phyloP scores from a whole-genome alignment of 2,888 invertebrate species.

The Pyrrhia umbra region DNA sequence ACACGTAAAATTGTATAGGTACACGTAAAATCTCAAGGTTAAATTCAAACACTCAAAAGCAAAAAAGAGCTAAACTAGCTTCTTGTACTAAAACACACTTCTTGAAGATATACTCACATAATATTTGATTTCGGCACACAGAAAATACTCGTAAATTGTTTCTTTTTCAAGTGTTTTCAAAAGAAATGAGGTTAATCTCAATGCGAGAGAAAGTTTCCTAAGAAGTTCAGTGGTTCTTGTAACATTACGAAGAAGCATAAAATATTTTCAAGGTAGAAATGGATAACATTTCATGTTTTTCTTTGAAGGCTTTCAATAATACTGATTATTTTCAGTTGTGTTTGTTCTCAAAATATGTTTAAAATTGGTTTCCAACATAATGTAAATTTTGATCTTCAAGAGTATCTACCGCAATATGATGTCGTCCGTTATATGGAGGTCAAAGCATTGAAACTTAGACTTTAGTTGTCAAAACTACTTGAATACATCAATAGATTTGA shows the following conservation, averaged over 20 bases:
- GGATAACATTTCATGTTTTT: constrained; percentile 8
- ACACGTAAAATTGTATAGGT: no score
- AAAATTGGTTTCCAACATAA: no score
- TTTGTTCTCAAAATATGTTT: neutral
- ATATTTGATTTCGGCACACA: constrained; percentile 14
- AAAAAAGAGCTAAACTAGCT: constrained; percentile 1
- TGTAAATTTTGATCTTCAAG: neutral
- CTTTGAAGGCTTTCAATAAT: neutral
- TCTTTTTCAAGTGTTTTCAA: constrained; percentile 10
- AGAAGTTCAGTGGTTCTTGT: constrained; percentile 26
- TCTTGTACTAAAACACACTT: neutral
- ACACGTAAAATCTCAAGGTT: no score
- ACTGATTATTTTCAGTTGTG: constrained; percentile 1
- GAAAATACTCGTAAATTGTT: constrained; percentile 33
- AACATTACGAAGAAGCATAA: constrained; percentile 16
- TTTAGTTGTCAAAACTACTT: neutral
- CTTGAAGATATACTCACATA: constrained; percentile 4
- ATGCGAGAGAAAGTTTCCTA: constrained; percentile 29
- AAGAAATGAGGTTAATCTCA: constrained; percentile 39
- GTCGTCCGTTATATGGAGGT: neutral
- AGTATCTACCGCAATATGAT: neutral
- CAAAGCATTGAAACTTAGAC: neutral
- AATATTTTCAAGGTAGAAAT: constrained; percentile 7
- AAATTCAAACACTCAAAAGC: no score
- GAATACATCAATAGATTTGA: constrained; percentile 15